phyloP scores from a whole-genome alignment of 2,888 invertebrate species.

The Malachius bipustulatus region DNA sequence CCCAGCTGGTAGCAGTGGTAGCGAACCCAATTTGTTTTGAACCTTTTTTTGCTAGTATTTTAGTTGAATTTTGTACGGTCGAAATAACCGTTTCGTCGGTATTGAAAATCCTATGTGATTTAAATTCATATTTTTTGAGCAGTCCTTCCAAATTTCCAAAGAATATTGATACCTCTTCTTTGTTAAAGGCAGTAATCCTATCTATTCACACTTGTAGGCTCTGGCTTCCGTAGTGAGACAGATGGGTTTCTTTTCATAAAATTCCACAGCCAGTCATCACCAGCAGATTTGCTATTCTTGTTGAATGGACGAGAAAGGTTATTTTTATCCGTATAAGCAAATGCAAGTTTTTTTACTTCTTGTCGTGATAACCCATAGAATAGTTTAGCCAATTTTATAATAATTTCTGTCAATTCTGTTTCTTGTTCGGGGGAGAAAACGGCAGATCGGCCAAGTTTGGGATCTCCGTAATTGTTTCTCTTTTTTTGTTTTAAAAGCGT shows the following conservation, averaged over 20 bases:
- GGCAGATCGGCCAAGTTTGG: background rate
- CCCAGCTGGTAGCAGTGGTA: slow-evolving; percentile 2
- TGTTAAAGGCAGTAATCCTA: slow-evolving; percentile 1
- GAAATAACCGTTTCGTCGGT: background rate
- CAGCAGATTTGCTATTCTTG: slow-evolving; percentile 1
- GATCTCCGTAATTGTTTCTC: background rate
- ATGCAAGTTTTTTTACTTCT: background rate
- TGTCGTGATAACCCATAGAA: background rate
- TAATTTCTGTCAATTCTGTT: background rate
- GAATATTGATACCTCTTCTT: slow-evolving; percentile 1
- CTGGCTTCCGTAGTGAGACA: slow-evolving; percentile 1
- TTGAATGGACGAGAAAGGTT: background rate
- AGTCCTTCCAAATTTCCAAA: slow-evolving; percentile 1
- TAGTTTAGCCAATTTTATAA: background rate
- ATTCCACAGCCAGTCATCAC: slow-evolving; percentile 3
- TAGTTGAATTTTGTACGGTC: slow-evolving; percentile 3
- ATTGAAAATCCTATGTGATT: slow-evolving; percentile 2
- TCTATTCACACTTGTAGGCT: slow-evolving; percentile 1
- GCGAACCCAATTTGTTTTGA: slow-evolving; percentile 1
- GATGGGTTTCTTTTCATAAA: slow-evolving; percentile 2
- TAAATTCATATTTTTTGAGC: slow-evolving; percentile 1
- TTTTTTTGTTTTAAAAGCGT: background rate
- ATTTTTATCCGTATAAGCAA: slow-evolving; percentile 1
- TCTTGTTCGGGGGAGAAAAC: slow-evolving; percentile 2
- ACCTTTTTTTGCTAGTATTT: slow-evolving; percentile 1